Percentiles rank a stretch among this genome's conserved stretches.
phyloP scores from a whole-genome alignment of 2,888 invertebrate genomes.

The Diarsia dahlii region DNA sequence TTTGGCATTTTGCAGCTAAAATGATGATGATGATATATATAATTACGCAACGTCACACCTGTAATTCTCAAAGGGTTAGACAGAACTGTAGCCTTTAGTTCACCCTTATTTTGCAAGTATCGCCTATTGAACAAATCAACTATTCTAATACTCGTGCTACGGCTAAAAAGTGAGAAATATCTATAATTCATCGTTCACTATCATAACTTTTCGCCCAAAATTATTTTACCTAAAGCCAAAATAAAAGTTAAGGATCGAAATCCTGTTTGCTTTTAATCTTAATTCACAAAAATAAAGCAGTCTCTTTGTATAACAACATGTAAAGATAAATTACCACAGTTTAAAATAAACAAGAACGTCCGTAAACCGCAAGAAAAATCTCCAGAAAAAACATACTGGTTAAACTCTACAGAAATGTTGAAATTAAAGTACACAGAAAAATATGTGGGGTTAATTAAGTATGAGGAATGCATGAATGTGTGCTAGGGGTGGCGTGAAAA shows the following conservation, averaged over 20 bases:
- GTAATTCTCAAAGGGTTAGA: not conserved
- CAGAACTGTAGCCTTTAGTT: not conserved
- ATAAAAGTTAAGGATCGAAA: not conserved
- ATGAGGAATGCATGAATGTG: conserved; percentile 49
- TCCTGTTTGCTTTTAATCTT: not conserved
- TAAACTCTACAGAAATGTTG: conserved; percentile 21
- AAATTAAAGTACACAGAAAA: conserved; percentile 50
- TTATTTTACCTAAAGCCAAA: not conserved
- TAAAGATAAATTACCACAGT: conserved; percentile 5
- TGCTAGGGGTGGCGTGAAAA: conserved; percentile 52
- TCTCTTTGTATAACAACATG: not conserved
- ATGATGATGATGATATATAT: too few relatives aligned
- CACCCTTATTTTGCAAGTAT: not conserved
- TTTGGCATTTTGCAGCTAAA: too few relatives aligned
- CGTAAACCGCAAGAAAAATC: conserved; percentile 10
- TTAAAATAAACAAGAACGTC: not conserved
- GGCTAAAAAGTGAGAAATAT: not conserved
- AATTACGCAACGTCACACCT: not conserved
- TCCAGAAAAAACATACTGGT: conserved; percentile 10
- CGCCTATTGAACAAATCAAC: not conserved
- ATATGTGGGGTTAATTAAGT: conserved; percentile 58
- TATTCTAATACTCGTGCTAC: not conserved
- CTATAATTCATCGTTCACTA: not conserved
- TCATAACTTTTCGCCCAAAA: not conserved
- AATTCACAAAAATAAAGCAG: not conserved